These are phyloP conservation scores for Kradibia gibbosae DNA, from an alignment of 1,140 invertebrate genomes.

Conservation along the genomic window DNA sequence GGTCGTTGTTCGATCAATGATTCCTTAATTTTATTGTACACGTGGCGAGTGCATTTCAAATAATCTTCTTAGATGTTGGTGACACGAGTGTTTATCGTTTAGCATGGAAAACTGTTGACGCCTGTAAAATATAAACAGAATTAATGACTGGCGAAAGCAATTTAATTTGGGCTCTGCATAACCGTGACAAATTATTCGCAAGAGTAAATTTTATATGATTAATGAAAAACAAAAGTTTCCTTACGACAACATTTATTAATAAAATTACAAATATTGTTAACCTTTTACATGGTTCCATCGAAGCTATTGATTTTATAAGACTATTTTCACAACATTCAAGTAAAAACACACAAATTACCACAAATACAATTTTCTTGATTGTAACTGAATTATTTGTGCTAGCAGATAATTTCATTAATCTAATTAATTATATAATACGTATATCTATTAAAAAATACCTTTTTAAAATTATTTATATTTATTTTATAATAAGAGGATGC, in stretches of 20 bases:
- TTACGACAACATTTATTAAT: conserved; percentile 15
- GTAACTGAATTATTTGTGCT: neutral
- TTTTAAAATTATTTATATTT: neutral
- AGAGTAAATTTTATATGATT: neutral
- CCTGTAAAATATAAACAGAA: too few species aligned
- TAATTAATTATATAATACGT: neutral
- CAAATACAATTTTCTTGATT: neutral
- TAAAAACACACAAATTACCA: neutral
- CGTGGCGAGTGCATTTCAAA: too few species aligned
- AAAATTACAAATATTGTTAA: conserved; percentile 21
- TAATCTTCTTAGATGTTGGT: too few species aligned
- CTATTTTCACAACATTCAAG: conserved; percentile 5
- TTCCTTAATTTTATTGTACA: too few species aligned
- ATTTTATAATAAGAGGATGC: neutral
- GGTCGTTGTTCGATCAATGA: too few species aligned
- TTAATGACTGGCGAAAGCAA: too few species aligned
- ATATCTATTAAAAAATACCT: neutral
- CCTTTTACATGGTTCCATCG: neutral
- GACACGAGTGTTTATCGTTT: too few species aligned
- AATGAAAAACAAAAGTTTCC: neutral
- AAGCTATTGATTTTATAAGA: neutral
- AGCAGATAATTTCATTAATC: too few species aligned
- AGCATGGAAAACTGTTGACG: too few species aligned
- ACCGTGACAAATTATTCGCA: too few species aligned
- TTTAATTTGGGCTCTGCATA: too few species aligned